Conservation (phyloP, 2,888 invertebrate species). For the Drosophila eohydei region DNA sequence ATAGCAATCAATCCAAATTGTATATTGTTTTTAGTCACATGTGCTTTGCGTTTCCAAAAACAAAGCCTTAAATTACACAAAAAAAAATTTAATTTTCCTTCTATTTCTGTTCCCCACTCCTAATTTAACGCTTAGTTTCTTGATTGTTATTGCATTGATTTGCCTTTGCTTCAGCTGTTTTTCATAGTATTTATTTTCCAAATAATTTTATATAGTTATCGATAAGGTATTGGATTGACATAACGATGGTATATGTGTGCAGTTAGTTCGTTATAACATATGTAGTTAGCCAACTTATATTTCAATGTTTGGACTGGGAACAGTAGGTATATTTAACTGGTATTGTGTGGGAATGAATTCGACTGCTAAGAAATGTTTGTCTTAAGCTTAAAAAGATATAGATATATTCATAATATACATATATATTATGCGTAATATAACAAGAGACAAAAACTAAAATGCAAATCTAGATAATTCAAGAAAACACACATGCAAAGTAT, state of each 20-base stretch:
- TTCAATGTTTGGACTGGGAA: constrained; percentile 61
- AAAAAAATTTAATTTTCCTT: constrained; percentile 2
- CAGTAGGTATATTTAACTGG: constrained; percentile 47
- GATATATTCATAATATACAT: neutral
- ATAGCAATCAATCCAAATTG: constrained; percentile 49
- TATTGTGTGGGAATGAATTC: constrained; percentile 43
- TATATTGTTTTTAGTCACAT: constrained; percentile 41
- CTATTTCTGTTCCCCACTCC: constrained; percentile 12
- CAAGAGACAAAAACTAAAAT: constrained; percentile 8
- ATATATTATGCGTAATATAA: constrained; percentile 21
- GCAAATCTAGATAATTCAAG: constrained; percentile 32
- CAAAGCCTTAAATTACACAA: constrained; percentile 38
- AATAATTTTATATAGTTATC: constrained; percentile 46
- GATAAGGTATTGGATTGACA: constrained; percentile 46
- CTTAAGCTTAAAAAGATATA: constrained; percentile 49
- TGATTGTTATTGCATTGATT: constrained; percentile 58
- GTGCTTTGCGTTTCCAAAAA: constrained; percentile 46
- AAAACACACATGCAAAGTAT: constrained; percentile 4
- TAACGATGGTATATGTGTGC: constrained; percentile 15
- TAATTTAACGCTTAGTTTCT: constrained; percentile 16
- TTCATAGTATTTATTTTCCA: constrained; percentile 65
- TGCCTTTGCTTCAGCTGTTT: constrained; percentile 51
- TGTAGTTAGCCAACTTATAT: constrained; percentile 70
- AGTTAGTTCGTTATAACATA: constrained; percentile 31
- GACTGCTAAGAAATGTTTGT: constrained; percentile 55